Percentiles rank a stretch among this genome's conserved stretches.
These are phyloP conservation scores for Parus major DNA, from an alignment of 2,113 vertebrate genomes.

Conservation along the genomic window DNA sequence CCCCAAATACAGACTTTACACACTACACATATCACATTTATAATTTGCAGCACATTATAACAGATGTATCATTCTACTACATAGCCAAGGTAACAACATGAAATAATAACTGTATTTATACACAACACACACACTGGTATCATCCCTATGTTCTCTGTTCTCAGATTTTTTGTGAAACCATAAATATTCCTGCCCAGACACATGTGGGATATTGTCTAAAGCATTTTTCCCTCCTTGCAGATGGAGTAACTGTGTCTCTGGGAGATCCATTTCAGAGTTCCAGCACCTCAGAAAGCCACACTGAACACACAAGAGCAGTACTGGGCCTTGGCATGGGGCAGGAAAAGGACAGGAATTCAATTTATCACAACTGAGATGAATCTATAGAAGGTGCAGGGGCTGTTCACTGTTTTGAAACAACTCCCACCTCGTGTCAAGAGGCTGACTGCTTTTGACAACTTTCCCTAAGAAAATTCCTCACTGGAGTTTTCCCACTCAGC, in stretches of 20 bases:
- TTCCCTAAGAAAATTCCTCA: not conserved
- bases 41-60: not conserved
- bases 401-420: not conserved
- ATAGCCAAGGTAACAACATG: not conserved
- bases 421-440: not conserved
- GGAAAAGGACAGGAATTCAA: not conserved
- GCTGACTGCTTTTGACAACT: not conserved
- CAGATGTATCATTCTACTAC: not conserved
- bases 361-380: not conserved
- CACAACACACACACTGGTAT: not conserved
- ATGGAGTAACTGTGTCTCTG: not conserved
- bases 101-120: not conserved
- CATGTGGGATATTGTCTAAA: accelerated
- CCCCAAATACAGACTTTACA: not conserved
- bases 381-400: not conserved
- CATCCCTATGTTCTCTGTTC: not conserved
- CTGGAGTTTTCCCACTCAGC: not conserved
- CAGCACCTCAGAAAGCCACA: not conserved
- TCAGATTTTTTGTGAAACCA: not conserved
- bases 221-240: not conserved
- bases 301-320: not conserved
- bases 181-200: not conserved
- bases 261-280: not conserved
- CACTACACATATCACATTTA: not conserved
- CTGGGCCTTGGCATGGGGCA: not conserved